Percentiles rank a stretch among this genome's conserved stretches.
phyloP scores from a whole-genome alignment of 1,140 invertebrate genomes.

The Macrotrachela quadricornifera region DNA sequence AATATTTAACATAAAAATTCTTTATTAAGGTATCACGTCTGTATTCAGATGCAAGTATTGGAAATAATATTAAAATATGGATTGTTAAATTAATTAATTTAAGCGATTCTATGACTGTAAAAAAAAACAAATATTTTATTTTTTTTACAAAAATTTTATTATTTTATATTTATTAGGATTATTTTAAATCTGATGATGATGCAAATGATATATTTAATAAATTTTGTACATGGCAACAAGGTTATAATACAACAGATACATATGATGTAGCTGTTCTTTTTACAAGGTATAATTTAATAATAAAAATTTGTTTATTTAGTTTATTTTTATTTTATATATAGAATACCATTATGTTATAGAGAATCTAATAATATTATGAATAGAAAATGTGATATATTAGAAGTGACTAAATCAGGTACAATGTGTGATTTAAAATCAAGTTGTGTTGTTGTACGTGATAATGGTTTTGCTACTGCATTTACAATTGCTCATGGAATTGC shows the following conservation, averaged over 20 bases:
- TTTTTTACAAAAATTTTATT: constrained; percentile 29
- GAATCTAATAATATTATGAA: constrained; percentile 57
- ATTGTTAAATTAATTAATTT: constrained; percentile 59
- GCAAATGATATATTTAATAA: constrained; percentile 56
- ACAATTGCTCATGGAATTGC: constrained; percentile 9
- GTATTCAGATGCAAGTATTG: constrained; percentile 50
- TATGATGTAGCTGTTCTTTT: constrained; percentile 76
- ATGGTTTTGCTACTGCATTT: constrained; percentile 1
- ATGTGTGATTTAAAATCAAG: constrained; percentile 34
- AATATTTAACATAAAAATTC: too few relatives aligned
- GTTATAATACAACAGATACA: constrained; percentile 49
- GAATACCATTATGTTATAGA: constrained; percentile 28
- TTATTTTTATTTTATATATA: neutral
- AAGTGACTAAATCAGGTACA: constrained; percentile 63
- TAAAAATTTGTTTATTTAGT: neutral
- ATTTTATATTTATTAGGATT: constrained; percentile 40
- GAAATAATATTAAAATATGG: constrained; percentile 65
- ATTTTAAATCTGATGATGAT: constrained; percentile 17
- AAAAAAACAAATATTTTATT: constrained; percentile 18
- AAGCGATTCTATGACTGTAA: constrained; percentile 29
- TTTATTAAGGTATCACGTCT: too few relatives aligned
- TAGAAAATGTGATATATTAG: constrained; percentile 55
- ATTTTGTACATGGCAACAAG: constrained; percentile 66
- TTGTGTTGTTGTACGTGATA: constrained; percentile 7
- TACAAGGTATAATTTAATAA: constrained; percentile 41